Conservation (phyloP, 2,888 invertebrate species). For the Calameuta idolon region DNA sequence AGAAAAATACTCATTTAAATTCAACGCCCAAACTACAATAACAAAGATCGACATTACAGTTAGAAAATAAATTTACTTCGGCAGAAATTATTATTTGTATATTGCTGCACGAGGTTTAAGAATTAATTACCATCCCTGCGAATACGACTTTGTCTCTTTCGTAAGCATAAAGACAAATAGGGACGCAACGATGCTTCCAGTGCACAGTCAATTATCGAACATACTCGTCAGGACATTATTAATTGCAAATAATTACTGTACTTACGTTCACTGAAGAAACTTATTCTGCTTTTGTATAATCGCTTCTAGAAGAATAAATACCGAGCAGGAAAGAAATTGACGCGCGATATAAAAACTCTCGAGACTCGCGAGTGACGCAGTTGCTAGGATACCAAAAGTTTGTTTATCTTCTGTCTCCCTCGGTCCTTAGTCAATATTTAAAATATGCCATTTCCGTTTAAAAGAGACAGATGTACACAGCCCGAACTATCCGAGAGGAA, state of each 20-base stretch:
- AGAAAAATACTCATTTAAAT: not conserved
- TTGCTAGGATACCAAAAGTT: not conserved
- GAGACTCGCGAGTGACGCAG: not conserved
- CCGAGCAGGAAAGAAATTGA: not conserved
- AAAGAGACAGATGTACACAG: not conserved
- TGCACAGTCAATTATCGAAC: not conserved
- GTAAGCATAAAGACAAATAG: not conserved
- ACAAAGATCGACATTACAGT: not conserved
- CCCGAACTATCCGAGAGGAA: not conserved
- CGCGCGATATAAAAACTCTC: not conserved
- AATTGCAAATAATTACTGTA: not conserved
- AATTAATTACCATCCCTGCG: not conserved
- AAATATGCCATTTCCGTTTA: too few relatives aligned
- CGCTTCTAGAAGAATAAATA: not conserved
- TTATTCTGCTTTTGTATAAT: not conserved
- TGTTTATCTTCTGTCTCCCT: not conserved
- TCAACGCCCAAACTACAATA: not conserved
- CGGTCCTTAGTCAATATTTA: not conserved
- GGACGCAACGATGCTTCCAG: not conserved
- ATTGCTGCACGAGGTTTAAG: not conserved
- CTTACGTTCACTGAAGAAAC: not conserved
- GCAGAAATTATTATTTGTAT: not conserved
- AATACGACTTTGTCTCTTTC: not conserved
- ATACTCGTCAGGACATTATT: not conserved
- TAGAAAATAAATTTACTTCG: not conserved